Evolutionary conservation across 1,140 invertebrate genomes (phyloP), one percentile per base, ranked within the genome.

Genomic region (Ruditapes philippinarum): DNA sequence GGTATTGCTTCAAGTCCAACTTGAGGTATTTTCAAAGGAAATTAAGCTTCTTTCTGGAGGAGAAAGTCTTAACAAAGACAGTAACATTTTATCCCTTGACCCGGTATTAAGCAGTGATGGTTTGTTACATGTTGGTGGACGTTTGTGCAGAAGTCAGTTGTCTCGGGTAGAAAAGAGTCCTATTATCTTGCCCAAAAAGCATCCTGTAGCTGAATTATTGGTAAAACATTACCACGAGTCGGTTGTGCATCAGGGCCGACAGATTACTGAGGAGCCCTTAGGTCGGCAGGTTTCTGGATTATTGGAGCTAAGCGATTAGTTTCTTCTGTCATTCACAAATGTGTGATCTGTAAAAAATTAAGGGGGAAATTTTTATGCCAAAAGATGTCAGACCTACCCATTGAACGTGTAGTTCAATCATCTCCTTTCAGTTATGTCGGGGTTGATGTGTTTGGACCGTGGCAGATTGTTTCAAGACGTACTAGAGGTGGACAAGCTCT

Each of bases 211-310:
- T 31, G 33, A n/a, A 49, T 45, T 85, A 11, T 33, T 85, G 7
- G 36, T 74, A 0, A 28, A 11, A 2, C 40, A 74, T 42, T 74
- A 38, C 31, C 82, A 89, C 25, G 57, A 38, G 22, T 38, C 9
- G 0, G 33, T 73, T 1, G 7, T 33, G 4, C 87, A 91, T 49
- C 60, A 70, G 19, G 87, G 87, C 0, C 19, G 76, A 3, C 65
- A 81, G 9, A 19, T 79, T n/a, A 90, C 85, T n/a, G 80, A 86
- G 40, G 60, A 36, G 90, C 90, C n/a, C 17, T 81, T 5, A 36
- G 78, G 28, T 28, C 22, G 7, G 79, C 79, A 45, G 65, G 88
- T 19, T 90, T 57, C 38, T 90, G 90, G 90, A 51, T 91, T 19
- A 25, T 87, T 14, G 70, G 83, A 28, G 88, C 36, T 19, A 87